Base-by-base conservation (phyloP, 1,140 invertebrate genomes). In the Meloidogyne floridensis region DNA sequence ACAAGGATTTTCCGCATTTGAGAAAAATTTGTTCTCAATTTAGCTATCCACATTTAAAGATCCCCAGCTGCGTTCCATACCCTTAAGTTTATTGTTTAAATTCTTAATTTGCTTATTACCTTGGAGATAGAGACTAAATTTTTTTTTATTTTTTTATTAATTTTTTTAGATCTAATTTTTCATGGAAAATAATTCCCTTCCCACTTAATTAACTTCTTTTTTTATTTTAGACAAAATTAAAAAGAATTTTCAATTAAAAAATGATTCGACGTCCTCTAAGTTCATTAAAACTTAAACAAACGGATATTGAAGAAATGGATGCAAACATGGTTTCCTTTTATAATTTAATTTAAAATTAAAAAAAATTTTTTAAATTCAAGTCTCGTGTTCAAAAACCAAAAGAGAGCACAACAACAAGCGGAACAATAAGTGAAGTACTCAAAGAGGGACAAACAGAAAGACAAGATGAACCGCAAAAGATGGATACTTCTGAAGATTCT, bases 261-360 rank as follows among this genome's bases (percentile, higher is more conserved):
- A 73, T 74, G 72, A 74, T 74, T 51, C 43, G 72, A 20, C 72
- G 72, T 54, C 72, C 72, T 74, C 6, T 74, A n/a, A 74, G 72
- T 54, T 74, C 72, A 51, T 74, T 74, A 18, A 20, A 18, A 51
- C 53, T 74, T 15, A 74, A 74, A 74, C 72, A 74, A 54, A 74
- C 72, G 6, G 72, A 74, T 54, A 74, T 74, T 54, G 72, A 74
- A 18, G 72, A 74, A n/a, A 74, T 74, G 59, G 59, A 65, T 65
- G 59, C 59, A 65, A 65, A 65, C 59, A 65, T 65, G 59, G 59
- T 65, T 65, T 65, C 0, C 11, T 65, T 65, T 65, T n/a, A 7
- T 65, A 7, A 65, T n/a, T 65, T 65, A n/a, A 59, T n/a, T n/a
- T 6, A 59, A 59, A 11, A 65, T 13, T 65, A 65, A n/a, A 65